Evolutionary conservation across 1,140 invertebrate species (phyloP), one percentile per base, ranked within the genome.

Genomic region (Aphidius ervi): DNA sequence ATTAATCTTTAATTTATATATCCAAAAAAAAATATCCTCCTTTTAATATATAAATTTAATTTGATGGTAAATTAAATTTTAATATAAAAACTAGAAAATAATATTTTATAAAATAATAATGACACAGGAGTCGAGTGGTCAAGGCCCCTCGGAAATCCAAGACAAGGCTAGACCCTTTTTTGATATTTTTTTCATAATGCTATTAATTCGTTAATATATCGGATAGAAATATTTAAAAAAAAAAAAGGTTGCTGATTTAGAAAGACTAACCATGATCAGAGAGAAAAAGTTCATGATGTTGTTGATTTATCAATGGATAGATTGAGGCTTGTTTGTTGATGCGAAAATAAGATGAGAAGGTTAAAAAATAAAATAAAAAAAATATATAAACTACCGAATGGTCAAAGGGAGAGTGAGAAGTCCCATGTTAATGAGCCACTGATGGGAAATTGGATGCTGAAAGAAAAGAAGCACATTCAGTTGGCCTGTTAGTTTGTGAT

Each of bases 291-390:
- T 9, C 48, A 23, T 9, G 31, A 8, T 45, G 39, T 45, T 54
- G 4, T 54, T 40, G 37, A 54, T 54, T 54, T 54, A 54, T 39
- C 20, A n/a, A 42, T 37, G 42, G 41, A 41, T 9, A 20, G 40
- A 41, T 40, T 42, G 52, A 41, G 40, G 41, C 6, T 49, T 47
- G 50, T 20, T 55, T 47, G 37, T 43, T 52, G 40, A 54, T 45
- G 43, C 46, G 37, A 55, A 49, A 56, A 61, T 48, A 9, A 61
- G 46, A 58, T 16, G 56, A 58, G 23, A 48, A 39, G 20, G 43
- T n/a, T 20, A 37, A 43, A 49, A 48, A 43, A 31, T 23, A 41
- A 9, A 48, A 42, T 48, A 60, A 60, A 46, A n/a, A 39, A 42
- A 45, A 39, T 47, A 59, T 47, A 45, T 52, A 54, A 39, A 40